Evolutionary conservation across 2,113 vertebrate species (phyloP).

Genomic region (Lates calcarifer): DNA sequence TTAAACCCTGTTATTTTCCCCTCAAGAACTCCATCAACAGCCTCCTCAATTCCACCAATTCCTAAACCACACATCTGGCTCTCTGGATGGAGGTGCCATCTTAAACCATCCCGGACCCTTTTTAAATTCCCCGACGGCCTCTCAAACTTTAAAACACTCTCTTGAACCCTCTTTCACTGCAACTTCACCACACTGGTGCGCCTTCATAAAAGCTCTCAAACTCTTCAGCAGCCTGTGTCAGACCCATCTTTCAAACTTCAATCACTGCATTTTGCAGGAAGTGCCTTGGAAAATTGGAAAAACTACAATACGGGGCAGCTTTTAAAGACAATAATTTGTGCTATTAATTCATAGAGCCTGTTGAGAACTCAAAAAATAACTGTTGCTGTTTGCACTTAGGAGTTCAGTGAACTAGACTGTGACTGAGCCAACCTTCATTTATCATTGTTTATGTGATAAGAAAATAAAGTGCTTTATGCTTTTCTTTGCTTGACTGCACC

Average conservation of each 20-base stretch:
- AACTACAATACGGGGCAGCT: background rate
- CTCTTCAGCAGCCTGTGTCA: constrained; percentile 17
- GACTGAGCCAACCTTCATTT: no score
- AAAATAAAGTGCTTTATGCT: background rate
- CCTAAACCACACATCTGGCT: background rate
- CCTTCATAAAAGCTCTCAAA: constrained; percentile 29
- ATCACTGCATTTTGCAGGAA: constrained; percentile 5
- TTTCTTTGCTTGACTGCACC: background rate
- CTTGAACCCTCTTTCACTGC: constrained; percentile 40
- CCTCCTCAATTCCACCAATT: constrained; percentile 12
- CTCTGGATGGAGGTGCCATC: constrained; percentile 39
- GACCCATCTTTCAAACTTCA: constrained; percentile 3
- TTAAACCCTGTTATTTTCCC: constrained; percentile 1
- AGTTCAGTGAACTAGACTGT: no score
- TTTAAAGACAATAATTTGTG: constrained; percentile 16
- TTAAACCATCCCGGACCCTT: constrained; percentile 35
- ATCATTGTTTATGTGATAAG: no score
- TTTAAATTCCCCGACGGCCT: constrained; percentile 39
- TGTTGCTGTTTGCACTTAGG: no score
- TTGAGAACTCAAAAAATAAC: constrained; percentile 6
- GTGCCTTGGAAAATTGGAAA: constrained; percentile 16
- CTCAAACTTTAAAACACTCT: constrained; percentile 48
- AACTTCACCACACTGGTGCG: constrained; percentile 23
- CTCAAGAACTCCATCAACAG: background rate
- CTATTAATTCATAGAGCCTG: constrained; percentile 4